Evolutionary conservation across 92 coral and sea anemone species (phyloP).

Genomic region (Parazoanthus swiftii): DNA sequence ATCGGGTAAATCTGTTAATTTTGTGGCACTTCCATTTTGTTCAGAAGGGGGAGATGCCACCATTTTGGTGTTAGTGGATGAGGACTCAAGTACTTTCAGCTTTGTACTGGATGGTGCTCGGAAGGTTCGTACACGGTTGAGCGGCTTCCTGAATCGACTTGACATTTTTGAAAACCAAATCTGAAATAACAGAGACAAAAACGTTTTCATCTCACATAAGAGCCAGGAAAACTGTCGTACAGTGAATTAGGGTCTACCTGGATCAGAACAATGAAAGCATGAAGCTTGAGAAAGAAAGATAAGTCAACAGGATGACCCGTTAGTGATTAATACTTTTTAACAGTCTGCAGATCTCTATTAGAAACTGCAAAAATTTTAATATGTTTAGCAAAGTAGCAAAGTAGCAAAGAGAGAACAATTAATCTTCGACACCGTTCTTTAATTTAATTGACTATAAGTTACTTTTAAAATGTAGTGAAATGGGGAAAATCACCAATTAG

Average conservation of each 20-base stretch:
- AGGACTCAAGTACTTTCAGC: constrained; percentile 18
- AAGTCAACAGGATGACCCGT: too few species aligned
- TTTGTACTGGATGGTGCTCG: constrained; percentile 43
- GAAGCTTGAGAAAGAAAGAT: not conserved
- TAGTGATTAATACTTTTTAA: not conserved
- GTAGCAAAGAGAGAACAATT: too few species aligned
- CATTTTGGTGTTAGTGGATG: not conserved
- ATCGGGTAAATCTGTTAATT: not conserved
- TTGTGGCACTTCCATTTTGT: not conserved
- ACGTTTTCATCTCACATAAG: not conserved
- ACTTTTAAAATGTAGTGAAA: too few species aligned
- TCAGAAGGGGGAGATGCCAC: not conserved
- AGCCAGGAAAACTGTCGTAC: too few species aligned
- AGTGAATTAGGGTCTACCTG: not conserved
- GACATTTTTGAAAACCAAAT: constrained; percentile 86
- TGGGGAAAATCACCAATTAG: not conserved
- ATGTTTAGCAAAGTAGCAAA: too few species aligned
- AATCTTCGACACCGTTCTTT: too few species aligned
- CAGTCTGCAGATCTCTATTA: too few species aligned
- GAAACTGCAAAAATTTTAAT: too few species aligned
- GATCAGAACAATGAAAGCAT: not conserved
- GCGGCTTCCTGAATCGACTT: constrained; percentile 55
- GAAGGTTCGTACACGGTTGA: constrained; percentile 61
- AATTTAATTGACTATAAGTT: too few species aligned
- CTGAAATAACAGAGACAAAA: constrained; percentile 27